Conservation (phyloP, 2,888 invertebrate genomes). For the Patella depressa region DNA sequence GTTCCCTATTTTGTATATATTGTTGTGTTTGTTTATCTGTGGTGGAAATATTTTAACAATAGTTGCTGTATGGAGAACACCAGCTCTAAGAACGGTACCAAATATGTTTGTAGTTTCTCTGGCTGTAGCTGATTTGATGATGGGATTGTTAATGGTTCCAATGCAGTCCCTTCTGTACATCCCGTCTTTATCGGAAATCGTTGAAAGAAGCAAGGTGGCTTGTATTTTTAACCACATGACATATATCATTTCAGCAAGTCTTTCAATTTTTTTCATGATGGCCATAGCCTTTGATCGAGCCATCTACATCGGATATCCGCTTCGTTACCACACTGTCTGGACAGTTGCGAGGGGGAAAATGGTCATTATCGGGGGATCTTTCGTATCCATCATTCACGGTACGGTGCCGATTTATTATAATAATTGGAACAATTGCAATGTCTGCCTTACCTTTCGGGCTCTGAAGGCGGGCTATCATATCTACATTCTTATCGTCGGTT, state of each 20-base stretch:
- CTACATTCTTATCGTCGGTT: background rate
- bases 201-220: background rate
- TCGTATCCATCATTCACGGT: background rate
- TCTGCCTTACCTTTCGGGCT: background rate
- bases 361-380: slow-evolving; percentile 5
- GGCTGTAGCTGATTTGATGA: slow-evolving; percentile 14
- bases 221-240: slow-evolving; percentile 29
- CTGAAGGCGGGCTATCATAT: background rate
- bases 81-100: slow-evolving; percentile 29
- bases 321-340: slow-evolving; percentile 15
- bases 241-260: slow-evolving; percentile 16
- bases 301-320: slow-evolving; percentile 4
- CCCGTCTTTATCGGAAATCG: too few relatives aligned
- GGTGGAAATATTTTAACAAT: slow-evolving; percentile 35
- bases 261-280: slow-evolving; percentile 23
- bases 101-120: slow-evolving; percentile 38
- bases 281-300: slow-evolving; percentile 31
- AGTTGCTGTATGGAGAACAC: slow-evolving; percentile 24
- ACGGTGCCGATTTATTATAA: slow-evolving; percentile 14
- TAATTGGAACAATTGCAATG: background rate
- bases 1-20: background rate
- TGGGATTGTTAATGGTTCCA: too few relatives aligned
- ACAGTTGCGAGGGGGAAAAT: background rate
- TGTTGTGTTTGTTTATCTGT: slow-evolving; percentile 23
- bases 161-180: too few relatives aligned